A percentile compares a stretch with the other conserved stretches of the same genome.
These are phyloP conservation scores for Sphyrna mokarran DNA, from an alignment of 2,113 vertebrate genomes.

Conservation along the genomic window DNA sequence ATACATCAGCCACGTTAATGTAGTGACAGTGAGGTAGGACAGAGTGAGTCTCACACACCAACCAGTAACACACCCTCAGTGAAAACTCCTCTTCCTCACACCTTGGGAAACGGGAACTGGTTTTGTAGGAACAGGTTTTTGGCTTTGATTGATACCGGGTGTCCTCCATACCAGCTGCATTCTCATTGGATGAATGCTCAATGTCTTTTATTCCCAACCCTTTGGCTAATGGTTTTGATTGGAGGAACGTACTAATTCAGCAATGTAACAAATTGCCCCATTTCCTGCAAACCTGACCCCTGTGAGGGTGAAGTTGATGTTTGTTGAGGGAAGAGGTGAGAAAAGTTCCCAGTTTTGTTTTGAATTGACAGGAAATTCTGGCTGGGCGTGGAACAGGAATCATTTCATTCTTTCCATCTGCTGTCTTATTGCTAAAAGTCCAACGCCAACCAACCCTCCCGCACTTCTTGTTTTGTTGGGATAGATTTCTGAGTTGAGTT, in stretches of 20 bases:
- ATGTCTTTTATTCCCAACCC: not conserved
- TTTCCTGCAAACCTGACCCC: not conserved
- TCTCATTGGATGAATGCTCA: not conserved
- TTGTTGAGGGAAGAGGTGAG: not conserved
- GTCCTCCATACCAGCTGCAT: not conserved
- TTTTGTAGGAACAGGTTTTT: not conserved
- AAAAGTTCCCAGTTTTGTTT: not conserved
- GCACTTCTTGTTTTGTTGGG: no score
- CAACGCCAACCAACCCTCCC: no score
- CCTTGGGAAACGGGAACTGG: not conserved
- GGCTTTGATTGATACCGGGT: not conserved
- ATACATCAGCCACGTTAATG: constrained; percentile 14
- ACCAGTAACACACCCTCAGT: no score
- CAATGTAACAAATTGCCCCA: no score
- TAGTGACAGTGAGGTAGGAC: not conserved
- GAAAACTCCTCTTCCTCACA: not conserved
- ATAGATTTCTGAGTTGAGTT: no score
- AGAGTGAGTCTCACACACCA: not conserved
- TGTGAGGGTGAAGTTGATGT: not conserved
- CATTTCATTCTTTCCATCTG: no score
- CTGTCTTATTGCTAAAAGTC: no score
- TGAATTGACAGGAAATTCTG: not conserved
- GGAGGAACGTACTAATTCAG: not conserved
- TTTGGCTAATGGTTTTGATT: not conserved
- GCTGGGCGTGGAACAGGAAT: no score